These are phyloP conservation scores for Idris sp. DNA, from an alignment of 1,140 invertebrate genomes.

Conservation along the genomic window DNA sequence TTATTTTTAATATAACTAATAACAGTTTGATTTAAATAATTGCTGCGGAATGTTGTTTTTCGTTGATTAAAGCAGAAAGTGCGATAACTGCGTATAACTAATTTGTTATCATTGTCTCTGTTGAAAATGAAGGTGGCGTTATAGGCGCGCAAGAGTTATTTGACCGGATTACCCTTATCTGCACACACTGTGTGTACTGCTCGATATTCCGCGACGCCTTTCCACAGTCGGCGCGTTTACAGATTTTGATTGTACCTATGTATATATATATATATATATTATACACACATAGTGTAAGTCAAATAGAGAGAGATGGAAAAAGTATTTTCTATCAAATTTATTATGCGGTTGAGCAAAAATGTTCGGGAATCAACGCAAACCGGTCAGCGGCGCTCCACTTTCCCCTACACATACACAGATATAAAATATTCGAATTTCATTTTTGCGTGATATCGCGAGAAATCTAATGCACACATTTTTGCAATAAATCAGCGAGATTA, in stretches of 20 bases:
- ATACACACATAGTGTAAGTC: conserved; percentile 11
- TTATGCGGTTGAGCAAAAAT: conserved; percentile 7
- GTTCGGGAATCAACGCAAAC: conserved; percentile 35
- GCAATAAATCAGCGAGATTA: conserved; percentile 5
- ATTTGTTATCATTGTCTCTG: conserved; percentile 23
- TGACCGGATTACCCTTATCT: conserved; percentile 25
- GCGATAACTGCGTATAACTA: conserved; percentile 13
- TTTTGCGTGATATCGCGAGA: conserved; percentile 3
- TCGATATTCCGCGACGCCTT: conserved; percentile 32
- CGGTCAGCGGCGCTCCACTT: conserved; percentile 38
- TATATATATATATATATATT: too few species aligned
- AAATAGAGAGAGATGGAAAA: conserved; percentile 13
- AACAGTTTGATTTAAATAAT: conserved; percentile 3
- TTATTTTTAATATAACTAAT: too few species aligned
- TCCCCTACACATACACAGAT: conserved; percentile 31
- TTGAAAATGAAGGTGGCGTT: conserved; percentile 4
- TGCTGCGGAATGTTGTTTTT: conserved; percentile 8
- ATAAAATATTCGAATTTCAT: conserved; percentile 24
- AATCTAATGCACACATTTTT: conserved; percentile 5
- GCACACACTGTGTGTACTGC: conserved; percentile 11
- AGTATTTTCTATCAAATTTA: conserved; percentile 18
- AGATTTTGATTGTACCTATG: too few species aligned
- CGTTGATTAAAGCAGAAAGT: conserved; percentile 10
- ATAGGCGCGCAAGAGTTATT: conserved; percentile 20
- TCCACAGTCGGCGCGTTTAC: conserved; percentile 7